These are phyloP conservation scores for Drosophila paranaensis DNA, from an alignment of 2,888 invertebrate genomes.

Conservation along the genomic window DNA sequence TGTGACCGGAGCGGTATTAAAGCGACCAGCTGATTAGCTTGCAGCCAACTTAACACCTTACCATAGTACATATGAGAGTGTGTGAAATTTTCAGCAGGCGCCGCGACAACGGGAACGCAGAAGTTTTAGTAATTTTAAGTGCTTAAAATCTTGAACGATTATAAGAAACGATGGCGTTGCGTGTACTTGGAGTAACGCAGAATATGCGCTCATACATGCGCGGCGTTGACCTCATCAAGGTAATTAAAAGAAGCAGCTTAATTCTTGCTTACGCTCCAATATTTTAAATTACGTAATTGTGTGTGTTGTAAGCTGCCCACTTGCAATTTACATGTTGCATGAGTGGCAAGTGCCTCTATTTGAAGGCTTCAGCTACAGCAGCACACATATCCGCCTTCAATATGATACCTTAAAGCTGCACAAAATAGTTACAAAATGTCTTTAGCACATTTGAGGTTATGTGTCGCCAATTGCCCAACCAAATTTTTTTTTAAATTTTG, in stretches of 20 bases:
- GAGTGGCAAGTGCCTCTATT: neutral
- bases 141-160: constrained; percentile 58
- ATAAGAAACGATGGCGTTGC: constrained; percentile 83
- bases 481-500: constrained; percentile 7
- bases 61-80: constrained; percentile 42
- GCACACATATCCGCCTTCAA: neutral
- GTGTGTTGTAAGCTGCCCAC: constrained; percentile 34
- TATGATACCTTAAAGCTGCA: neutral
- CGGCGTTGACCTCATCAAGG: constrained; percentile 82
- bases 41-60: constrained; percentile 55
- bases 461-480: constrained; percentile 57
- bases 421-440: constrained; percentile 27
- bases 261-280: constrained; percentile 43
- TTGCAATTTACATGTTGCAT: neutral
- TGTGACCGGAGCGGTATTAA: neutral
- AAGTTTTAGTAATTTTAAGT: constrained; percentile 61
- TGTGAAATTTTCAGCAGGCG: constrained; percentile 68
- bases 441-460: constrained; percentile 73
- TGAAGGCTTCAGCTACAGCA: neutral
- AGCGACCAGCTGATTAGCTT: constrained; percentile 50
- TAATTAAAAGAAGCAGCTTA: constrained; percentile 51
- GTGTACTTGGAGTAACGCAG: constrained; percentile 83
- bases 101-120: constrained; percentile 58
- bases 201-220: constrained; percentile 82
- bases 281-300: constrained; percentile 83